A percentile compares a stretch with the other conserved stretches of the same genome.
Conservation (phyloP, 1,140 invertebrate species). For the Drosophila ambigua region DNA sequence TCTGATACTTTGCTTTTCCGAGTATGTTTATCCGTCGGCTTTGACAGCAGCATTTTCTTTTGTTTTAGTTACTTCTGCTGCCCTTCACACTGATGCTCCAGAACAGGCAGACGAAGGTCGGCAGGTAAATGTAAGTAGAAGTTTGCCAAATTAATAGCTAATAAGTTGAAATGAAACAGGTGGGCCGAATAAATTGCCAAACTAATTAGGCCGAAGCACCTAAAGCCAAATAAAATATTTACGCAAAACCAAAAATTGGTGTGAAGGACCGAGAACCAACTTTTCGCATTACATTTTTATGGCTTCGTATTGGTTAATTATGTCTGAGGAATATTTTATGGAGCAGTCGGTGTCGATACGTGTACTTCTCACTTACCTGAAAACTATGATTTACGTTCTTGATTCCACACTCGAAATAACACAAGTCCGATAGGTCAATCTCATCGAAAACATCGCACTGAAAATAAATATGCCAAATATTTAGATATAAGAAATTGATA, state of each 20-base stretch:
- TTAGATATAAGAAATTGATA: neutral
- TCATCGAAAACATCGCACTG: slow-evolving; percentile 95
- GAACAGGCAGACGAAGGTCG: neutral
- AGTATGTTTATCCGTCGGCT: neutral
- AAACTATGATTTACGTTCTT: slow-evolving; percentile 95
- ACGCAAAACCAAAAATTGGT: neutral
- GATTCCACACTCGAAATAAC: slow-evolving; percentile 93
- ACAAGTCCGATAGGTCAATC: slow-evolving; percentile 92
- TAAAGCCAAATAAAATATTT: slow-evolving; percentile 41
- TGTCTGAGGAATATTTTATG: neutral
- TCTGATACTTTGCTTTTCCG: slow-evolving; percentile 24
- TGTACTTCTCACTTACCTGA: slow-evolving; percentile 87
- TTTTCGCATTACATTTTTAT: slow-evolving; percentile 56
- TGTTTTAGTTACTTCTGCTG: slow-evolving; percentile 17
- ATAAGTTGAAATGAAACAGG: slow-evolving; percentile 24
- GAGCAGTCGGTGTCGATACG: too few relatives aligned
- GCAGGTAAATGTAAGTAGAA: slow-evolving; percentile 18
- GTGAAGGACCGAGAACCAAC: slow-evolving; percentile 27
- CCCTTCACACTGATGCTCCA: neutral
- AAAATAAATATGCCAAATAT: slow-evolving; percentile 75
- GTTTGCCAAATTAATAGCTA: slow-evolving; percentile 35
- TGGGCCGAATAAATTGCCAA: slow-evolving; percentile 15
- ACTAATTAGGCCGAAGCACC: slow-evolving; percentile 40
- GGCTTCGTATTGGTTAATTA: slow-evolving; percentile 30
- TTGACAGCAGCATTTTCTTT: neutral